Base-by-base conservation (phyloP, 1,140 invertebrate genomes). In the Eueides isabella region DNA sequence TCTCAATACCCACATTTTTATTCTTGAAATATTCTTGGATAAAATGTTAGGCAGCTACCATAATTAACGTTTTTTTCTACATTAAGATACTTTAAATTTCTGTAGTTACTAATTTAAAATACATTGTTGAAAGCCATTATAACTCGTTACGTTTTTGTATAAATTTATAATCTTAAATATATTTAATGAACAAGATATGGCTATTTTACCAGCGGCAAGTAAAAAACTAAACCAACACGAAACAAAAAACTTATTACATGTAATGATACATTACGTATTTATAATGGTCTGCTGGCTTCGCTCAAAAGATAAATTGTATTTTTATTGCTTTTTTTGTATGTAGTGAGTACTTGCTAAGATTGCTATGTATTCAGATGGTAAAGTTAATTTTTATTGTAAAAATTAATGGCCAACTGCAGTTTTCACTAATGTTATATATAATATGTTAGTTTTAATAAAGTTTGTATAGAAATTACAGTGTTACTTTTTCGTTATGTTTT, bases 231-330 rank as follows among this genome's bases (percentile, higher is more conserved):
- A 48, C n/a, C 1, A 48, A 48, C 7, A 48, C 5, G 41, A 48
- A 23, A 26, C 2, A 55, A 55, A 55, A 55, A 55, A 55, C 11
- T 55, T 26, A 55, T n/a, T 55, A 44, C 41, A 16, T 44, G 19
- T 44, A 44, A 44, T 44, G 41, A 44, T 44, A 44, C n/a, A 44
- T 44, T 44, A 44, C 41, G 41, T 44, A 16, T 44, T 2, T 44
- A 19, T 44, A 44, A 44, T 55, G 48, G 48, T 55, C 48, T 23
- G 19, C 19, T 26, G n/a, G 19, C 48, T 55, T 23, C 19, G 48
- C 26, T 55, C 48, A 23, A 5, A 55, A n/a, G 19, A 55, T 55
- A 55, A 26, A 55, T 55, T 55, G 19, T 55, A 26, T 55, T 55
- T 55, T 26, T 55, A 55, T 55, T 26, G 12, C 19, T 23, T 55